These are phyloP conservation scores for Diplosoma virens DNA, from an alignment of 23 tunicate genomes.

Conservation along the genomic window DNA sequence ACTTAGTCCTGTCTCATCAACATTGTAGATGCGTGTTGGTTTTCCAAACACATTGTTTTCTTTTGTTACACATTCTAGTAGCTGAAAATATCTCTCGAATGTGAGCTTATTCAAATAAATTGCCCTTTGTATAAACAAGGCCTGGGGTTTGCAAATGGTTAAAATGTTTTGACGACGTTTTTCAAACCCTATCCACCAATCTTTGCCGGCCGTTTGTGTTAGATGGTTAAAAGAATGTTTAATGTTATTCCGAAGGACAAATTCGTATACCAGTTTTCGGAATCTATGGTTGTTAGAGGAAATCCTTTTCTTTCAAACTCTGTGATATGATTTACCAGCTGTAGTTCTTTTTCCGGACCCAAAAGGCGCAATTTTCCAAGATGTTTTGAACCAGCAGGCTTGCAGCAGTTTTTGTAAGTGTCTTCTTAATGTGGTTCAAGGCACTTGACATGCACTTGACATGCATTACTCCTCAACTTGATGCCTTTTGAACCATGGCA, in stretches of 20 bases:
- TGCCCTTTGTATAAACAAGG: slow-evolving; percentile 23
- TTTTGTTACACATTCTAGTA: slow-evolving; percentile 15
- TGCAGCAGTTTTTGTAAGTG: not conserved
- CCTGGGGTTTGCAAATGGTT: slow-evolving; percentile 14
- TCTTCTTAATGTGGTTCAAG: slow-evolving; percentile 1
- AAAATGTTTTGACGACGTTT: slow-evolving; percentile 9
- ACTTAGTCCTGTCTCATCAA: slow-evolving; percentile 23
- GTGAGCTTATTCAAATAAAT: slow-evolving; percentile 18
- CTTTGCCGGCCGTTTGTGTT: slow-evolving; percentile 20
- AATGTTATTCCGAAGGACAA: slow-evolving; percentile 2
- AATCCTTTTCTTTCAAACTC: slow-evolving; percentile 31
- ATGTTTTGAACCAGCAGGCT: slow-evolving; percentile 14
- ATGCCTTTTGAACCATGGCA: slow-evolving; percentile 15
- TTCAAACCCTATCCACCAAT: slow-evolving; percentile 18
- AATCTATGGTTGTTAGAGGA: slow-evolving; percentile 14
- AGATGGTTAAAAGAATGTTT: slow-evolving; percentile 4
- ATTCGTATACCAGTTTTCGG: slow-evolving; percentile 14
- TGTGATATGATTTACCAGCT: not conserved
- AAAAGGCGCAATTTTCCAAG: slow-evolving; percentile 13
- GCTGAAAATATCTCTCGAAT: slow-evolving; percentile 27
- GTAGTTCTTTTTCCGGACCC: slow-evolving; percentile 21
- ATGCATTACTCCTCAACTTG: slow-evolving; percentile 12
- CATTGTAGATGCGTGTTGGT: slow-evolving; percentile 18
- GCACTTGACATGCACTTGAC: slow-evolving; percentile 14
- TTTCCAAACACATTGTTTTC: not conserved